These are phyloP conservation scores for Mactra quadrangularis DNA, from an alignment of 1,140 invertebrate species.

Conservation along the genomic window DNA sequence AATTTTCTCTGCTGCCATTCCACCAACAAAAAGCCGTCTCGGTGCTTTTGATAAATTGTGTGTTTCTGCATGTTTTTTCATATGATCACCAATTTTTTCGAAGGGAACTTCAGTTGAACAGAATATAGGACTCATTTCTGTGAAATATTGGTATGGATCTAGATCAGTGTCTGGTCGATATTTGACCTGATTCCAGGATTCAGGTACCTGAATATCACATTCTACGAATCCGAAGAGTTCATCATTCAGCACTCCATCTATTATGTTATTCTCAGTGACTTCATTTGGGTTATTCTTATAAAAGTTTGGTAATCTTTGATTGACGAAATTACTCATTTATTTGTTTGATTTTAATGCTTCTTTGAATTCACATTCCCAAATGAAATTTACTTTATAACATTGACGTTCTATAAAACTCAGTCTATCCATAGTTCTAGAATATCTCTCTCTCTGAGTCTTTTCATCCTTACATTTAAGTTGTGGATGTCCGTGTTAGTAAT, in stretches of 20 bases:
- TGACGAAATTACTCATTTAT: neutral
- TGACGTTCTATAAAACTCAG: no score
- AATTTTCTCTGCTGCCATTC: constrained; percentile 42
- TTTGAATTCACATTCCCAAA: constrained; percentile 7
- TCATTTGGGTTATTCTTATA: neutral
- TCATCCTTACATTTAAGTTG: no score
- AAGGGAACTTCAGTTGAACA: constrained; percentile 34
- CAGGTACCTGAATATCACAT: constrained; percentile 56
- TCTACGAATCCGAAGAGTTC: constrained; percentile 63
- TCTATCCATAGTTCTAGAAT: no score
- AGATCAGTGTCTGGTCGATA: neutral
- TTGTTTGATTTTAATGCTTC: neutral
- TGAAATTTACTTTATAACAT: no score
- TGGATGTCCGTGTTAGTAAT: no score
- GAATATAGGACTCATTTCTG: constrained; percentile 35
- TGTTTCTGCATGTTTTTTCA: constrained; percentile 37
- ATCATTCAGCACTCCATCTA: constrained; percentile 21
- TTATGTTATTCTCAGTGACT: no score
- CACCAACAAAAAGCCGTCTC: constrained; percentile 43
- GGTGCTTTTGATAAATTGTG: constrained; percentile 33
- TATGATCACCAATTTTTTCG: constrained; percentile 49
- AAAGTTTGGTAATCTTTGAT: neutral
- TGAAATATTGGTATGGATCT: constrained; percentile 11
- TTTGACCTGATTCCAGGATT: neutral
- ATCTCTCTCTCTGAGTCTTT: no score